Evolutionary conservation across 2,888 invertebrate species (phyloP), one percentile per base, ranked within the genome.

Genomic region (Trimorus sp.): DNA sequence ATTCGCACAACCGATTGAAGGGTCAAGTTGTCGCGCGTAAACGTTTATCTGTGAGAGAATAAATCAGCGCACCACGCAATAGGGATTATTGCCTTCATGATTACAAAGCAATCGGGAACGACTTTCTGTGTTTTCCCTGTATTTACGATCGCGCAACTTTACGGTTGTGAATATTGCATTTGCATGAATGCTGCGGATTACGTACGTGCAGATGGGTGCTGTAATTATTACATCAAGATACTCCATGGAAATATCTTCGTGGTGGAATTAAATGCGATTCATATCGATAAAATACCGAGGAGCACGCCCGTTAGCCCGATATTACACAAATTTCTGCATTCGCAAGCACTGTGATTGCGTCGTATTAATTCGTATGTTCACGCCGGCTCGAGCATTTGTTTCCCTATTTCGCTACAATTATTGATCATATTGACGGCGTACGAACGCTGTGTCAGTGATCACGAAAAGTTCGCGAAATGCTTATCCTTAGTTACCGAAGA

Each of bases 221-320:
- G 54, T 62, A 68, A 73, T 81, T 81, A 81, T 81, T 58, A 62
- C 68, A 81, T 62, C 62, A 74, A 81, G 78, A 75, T 82, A 82
- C 78, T 77, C 69, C 73, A 82, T 74, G 69, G 60, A 76, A 82
- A 82, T n/a, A n/a, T 82, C 74, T 73, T 74, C 65, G 51, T 59
- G n/a, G 42, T 76, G 26, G 60, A 80, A 80, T 66, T 80, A 76
- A 75, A 76, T 37, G 59, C 60, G 66, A 80, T 76, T 80, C 62
- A 68, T 76, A 71, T 71, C 66, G 62, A 76, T 80, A 76, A 75
- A 80, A 53, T 80, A 75, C 51, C 59, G 60, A 37, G 58, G 63
- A 63, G 15, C 58, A 70, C 58, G 63, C 63, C 58, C 74, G 45
- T 75, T 74, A 38, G 9, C 37, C 63, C 65, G 45, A 74, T 63